Base-by-base conservation (phyloP, 1,140 invertebrate genomes). In the Hypsibius dujardini region DNA sequence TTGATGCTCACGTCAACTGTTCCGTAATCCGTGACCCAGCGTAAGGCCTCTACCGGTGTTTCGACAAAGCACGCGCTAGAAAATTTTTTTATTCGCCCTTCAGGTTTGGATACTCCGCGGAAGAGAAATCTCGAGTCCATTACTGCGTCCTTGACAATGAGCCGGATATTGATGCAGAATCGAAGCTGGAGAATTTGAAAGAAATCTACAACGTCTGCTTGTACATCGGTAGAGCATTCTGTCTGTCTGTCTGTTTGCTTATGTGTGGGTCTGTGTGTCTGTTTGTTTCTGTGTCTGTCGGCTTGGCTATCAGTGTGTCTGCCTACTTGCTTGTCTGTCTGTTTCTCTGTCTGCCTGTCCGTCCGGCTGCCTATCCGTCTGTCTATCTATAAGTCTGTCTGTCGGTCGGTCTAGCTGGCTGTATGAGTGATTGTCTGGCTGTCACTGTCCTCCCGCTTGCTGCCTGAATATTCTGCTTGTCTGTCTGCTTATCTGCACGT, bases 1-100 rank as follows among this genome's bases (percentile, higher is more conserved):
- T 56, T n/a, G 50, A 56, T n/a, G 50, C 50, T n/a, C 50, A 56
- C n/a, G 50, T 56, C 50, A 56, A 56, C 50, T 56, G 50, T 56
- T 12, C 50, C n/a, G 7, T n/a, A 12, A 12, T 12, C n/a, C 50
- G 50, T 12, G 50, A 56, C n/a, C 7, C 7, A 7, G 50, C 50
- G 50, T 56, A 56, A 56, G 50, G 7, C 50, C n/a, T n/a, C n/a
- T n/a, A 7, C 7, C 50, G n/a, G 7, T 56, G n/a, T n/a, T 56
- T 56, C 50, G 7, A 7, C n/a, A n/a, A 56, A 7, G n/a, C n/a
- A n/a, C 7, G n/a, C 7, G n/a, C 7, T 12, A 56, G n/a, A 56
- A 56, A 7, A 56, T 12, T 56, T 12, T 56, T n/a, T 12, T 56
- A n/a, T 56, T n/a, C 7, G n/a, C 28, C n/a, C n/a, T 7, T 7